Percentiles rank a stretch among this genome's conserved stretches.
Conservation (phyloP, 2,797 vertebrate genomes). For the Gymnoscopelus microlampas region DNA sequence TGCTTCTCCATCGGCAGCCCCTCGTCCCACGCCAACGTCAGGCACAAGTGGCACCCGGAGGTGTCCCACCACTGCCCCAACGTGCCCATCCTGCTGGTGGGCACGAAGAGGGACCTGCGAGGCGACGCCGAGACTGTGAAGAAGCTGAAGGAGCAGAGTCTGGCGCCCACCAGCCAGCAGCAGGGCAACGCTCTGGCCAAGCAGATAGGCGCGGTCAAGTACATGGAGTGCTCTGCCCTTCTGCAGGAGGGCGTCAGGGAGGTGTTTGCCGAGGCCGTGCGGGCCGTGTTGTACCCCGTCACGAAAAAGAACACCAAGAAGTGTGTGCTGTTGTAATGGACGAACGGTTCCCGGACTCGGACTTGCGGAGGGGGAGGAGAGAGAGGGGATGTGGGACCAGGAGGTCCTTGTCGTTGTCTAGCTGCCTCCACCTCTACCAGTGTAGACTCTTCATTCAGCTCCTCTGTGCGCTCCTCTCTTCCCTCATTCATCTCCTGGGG, state of each 20-base stretch:
- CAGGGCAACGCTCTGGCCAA: constrained; percentile 90
- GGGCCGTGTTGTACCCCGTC: constrained; percentile 91
- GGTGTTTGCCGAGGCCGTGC: constrained; percentile 91
- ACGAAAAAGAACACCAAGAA: constrained; percentile 92
- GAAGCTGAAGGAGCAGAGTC: constrained; percentile 93
- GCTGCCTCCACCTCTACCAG: constrained; percentile 53
- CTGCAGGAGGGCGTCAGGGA: constrained; percentile 91
- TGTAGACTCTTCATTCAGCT: constrained; percentile 56
- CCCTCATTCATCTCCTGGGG: constrained; percentile 64
- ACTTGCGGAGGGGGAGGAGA: constrained; percentile 62
- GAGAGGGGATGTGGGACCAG: constrained; percentile 64
- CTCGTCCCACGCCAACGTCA: constrained; percentile 91
- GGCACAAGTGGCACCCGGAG: constrained; percentile 95
- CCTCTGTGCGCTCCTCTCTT: constrained; percentile 55
- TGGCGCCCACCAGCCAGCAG: constrained; percentile 89
- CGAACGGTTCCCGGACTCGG: constrained; percentile 59
- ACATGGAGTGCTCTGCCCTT: constrained; percentile 93
- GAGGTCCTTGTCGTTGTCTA: constrained; percentile 41
- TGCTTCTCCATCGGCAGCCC: constrained; percentile 94
- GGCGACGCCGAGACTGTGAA: constrained; percentile 89
- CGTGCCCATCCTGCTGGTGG: constrained; percentile 91
- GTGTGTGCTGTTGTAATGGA: constrained; percentile 89
- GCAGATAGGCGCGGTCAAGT: constrained; percentile 94
- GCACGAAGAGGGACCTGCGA: constrained; percentile 93
- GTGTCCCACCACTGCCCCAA: constrained; percentile 94